Conservation (phyloP, 1,140 invertebrate genomes). For the Acromyrmex heyeri region DNA sequence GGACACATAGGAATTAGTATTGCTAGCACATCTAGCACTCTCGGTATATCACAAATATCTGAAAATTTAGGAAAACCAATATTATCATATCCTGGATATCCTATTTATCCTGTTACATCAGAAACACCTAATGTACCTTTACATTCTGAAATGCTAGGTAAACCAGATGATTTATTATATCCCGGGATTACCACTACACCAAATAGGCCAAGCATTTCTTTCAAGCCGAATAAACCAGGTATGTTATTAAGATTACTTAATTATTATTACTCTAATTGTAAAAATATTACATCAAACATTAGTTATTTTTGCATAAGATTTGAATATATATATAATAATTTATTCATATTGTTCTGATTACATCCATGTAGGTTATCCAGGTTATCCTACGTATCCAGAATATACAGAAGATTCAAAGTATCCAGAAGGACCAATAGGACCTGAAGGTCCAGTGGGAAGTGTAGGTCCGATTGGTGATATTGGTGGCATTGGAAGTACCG, state of each 20-base stretch:
- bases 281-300: too few relatives aligned
- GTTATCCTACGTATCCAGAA: slow-evolving; percentile 37
- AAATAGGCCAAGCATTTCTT: slow-evolving; percentile 1
- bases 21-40: background rate
- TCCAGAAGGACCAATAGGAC: slow-evolving; percentile 43
- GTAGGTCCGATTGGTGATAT: slow-evolving; percentile 58
- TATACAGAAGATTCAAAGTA: slow-evolving; percentile 53
- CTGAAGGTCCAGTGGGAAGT: background rate
- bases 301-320: background rate
- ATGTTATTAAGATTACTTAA: slow-evolving; percentile 15
- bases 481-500: slow-evolving; percentile 67
- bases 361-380: slow-evolving; percentile 23
- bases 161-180: slow-evolving; percentile 8
- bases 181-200: background rate
- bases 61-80: slow-evolving; percentile 42
- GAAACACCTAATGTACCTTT: slow-evolving; percentile 43
- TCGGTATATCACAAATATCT: slow-evolving; percentile 8
- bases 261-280: too few relatives aligned
- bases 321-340: background rate
- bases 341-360: background rate
- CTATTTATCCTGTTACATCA: slow-evolving; percentile 47
- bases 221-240: background rate
- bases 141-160: slow-evolving; percentile 19
- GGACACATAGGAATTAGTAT: slow-evolving; percentile 54
- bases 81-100: slow-evolving; percentile 51